A percentile compares a stretch with the other conserved stretches of the same genome.
Evolutionary conservation across 2,888 invertebrate genomes (phyloP).

Genomic region (Stenodera caucasica): DNA sequence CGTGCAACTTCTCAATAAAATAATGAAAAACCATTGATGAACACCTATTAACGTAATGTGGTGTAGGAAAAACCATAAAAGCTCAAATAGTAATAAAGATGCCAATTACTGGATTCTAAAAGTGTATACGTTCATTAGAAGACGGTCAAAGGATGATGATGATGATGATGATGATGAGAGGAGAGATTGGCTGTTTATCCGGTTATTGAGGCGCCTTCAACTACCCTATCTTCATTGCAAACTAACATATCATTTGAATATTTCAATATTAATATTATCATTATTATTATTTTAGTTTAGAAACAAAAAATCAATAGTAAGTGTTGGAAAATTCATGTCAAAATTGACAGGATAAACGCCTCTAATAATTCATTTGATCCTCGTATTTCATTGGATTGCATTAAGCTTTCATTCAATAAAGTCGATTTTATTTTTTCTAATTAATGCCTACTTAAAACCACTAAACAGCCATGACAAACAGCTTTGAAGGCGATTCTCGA

Average conservation of each 20-base stretch:
- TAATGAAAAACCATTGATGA: neutral
- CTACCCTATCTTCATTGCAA: neutral
- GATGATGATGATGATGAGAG: slow-evolving; percentile 20
- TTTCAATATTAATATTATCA: neutral
- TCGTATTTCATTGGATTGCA: slow-evolving; percentile 13
- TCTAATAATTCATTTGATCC: slow-evolving; percentile 6
- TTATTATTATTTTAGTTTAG: neutral
- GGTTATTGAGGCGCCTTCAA: slow-evolving; percentile 23
- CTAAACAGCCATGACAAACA: slow-evolving; percentile 39
- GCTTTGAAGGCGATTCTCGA: slow-evolving; percentile 35
- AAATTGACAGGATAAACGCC: neutral
- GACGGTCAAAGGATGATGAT: neutral
- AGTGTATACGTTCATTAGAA: slow-evolving; percentile 35
- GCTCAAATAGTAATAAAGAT: slow-evolving; percentile 32
- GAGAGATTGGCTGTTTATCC: slow-evolving; percentile 28
- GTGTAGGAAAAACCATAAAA: slow-evolving; percentile 31
- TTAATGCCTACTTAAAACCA: slow-evolving; percentile 34
- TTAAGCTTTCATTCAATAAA: slow-evolving; percentile 24
- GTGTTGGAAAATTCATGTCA: neutral
- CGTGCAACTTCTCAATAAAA: neutral
- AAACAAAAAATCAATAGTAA: neutral
- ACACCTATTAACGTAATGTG: slow-evolving; percentile 20
- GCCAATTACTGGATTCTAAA: slow-evolving; percentile 38
- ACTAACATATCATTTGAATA: neutral
- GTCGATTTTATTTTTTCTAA: slow-evolving; percentile 14